Evolutionary conservation across 2,113 vertebrate species (phyloP), one percentile per base, ranked within the genome.

Genomic region (Physeter macrocephalus): DNA sequence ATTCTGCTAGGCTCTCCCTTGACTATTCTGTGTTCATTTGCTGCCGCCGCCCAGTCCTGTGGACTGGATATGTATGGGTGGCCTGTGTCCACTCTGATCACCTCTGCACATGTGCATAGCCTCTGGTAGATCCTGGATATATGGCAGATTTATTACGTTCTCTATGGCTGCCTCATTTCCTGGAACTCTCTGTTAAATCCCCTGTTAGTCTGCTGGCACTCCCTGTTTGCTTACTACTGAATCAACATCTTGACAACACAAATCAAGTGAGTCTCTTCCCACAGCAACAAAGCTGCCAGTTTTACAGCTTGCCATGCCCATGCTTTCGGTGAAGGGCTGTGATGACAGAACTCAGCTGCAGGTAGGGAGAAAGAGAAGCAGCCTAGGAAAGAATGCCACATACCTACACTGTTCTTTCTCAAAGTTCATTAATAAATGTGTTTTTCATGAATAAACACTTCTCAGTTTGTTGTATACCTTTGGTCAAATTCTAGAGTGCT

Each of bases 81-180:
- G 1, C 3, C 0, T 27, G 2, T 43, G n/a, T 34, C 54, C 34
- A 15, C 6, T 9, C 20, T 66, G 15, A 3, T 21, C 27, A 43
- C 59, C 25, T 87, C 43, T 23, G 15, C 31, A 13, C 0, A 2
- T 20, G 31, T 1, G 0, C 5, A 15, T 11, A n/a, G 17, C 17
- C 8, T 41, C 25, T 5, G 7, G 27, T 41, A 11, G 17, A 12
- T 36, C 36, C 20, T 20, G 10, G 11, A 9, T 52, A 18, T 20
- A 14, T 4, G 4, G 31, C 12, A 54, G 52, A 14, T 21, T 71
- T 77, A 69, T 23, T 27, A 20, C 25, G 34, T 3, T 15, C 1
- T 59, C 36, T 54, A 1, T 23, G 20, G 2, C 10, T 85, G 2
- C 81, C 12, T 96, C 8, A 82, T 8, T 7, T 57, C 29, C 20